These are phyloP conservation scores for Actenoides hombroni DNA, from an alignment of 2,113 vertebrate genomes.

Conservation along the genomic window DNA sequence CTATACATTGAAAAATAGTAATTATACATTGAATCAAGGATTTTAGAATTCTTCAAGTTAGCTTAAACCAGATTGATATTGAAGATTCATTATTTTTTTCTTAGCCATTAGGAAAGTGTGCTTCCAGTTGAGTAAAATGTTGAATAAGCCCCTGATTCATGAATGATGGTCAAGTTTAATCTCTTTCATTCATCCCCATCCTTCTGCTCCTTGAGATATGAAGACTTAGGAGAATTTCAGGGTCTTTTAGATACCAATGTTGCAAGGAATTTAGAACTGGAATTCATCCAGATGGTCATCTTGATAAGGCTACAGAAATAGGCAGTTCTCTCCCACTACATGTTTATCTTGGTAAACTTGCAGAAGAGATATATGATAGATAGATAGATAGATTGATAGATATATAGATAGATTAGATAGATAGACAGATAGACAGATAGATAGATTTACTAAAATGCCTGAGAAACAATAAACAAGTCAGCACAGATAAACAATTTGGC, in stretches of 20 bases:
- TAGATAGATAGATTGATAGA: too few relatives aligned
- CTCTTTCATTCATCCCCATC: background rate
- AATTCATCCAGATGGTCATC: background rate
- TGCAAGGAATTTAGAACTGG: background rate
- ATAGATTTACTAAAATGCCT: background rate
- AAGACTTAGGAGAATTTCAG: background rate
- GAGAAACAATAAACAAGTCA: background rate
- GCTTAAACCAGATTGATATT: background rate
- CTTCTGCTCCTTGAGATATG: background rate
- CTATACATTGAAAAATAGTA: background rate
- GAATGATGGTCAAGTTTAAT: background rate
- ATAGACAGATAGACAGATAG: background rate
- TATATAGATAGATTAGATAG: background rate
- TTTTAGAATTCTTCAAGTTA: background rate
- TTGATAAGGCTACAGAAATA: background rate
- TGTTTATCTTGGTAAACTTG: background rate
- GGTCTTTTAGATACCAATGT: background rate
- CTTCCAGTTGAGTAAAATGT: background rate
- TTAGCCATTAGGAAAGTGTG: background rate
- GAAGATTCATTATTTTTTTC: background rate
- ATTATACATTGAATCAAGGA: background rate
- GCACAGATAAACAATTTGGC: background rate
- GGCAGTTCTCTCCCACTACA: fast-evolving
- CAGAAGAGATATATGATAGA: background rate
- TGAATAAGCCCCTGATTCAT: background rate